A percentile compares a stretch with the other conserved stretches of the same genome.
Evolutionary conservation across 1,140 invertebrate genomes (phyloP).

Genomic region (Tetragnatha versicolor): DNA sequence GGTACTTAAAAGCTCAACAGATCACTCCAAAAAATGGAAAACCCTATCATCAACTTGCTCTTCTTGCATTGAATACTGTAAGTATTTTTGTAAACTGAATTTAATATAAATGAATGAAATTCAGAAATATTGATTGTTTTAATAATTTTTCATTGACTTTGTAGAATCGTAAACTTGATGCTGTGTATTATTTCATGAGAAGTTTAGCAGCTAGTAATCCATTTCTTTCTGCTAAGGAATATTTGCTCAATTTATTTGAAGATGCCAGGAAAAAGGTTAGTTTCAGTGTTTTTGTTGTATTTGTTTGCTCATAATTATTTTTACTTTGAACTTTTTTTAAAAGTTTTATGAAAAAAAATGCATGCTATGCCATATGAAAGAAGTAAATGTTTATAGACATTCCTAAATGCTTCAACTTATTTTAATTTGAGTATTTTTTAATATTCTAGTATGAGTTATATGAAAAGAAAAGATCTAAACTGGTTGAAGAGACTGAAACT

Average conservation of each 20-base stretch:
- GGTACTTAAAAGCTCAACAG: conserved; percentile 91
- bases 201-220: conserved; percentile 93
- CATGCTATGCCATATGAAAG: no score
- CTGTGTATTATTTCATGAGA: conserved; percentile 96
- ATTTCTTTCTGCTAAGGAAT: conserved; percentile 86
- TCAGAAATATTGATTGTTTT: no score
- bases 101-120: background rate
- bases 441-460: conserved; percentile 77
- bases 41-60: conserved; percentile 93
- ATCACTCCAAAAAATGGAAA: conserved; percentile 93
- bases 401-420: no score
- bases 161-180: conserved; percentile 90
- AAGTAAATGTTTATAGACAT: no score
- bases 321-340: background rate
- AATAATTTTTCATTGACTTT: conserved; percentile 36
- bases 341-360: no score
- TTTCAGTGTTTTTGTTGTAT: background rate
- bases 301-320: background rate
- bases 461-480: conserved; percentile 76
- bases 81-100: conserved; percentile 63
- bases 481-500: conserved; percentile 63
- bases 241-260: conserved; percentile 86
- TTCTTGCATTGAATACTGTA: conserved; percentile 88
- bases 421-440: background rate
- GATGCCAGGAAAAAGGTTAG: conserved; percentile 88